These are phyloP conservation scores for Meloidogyne chitwoodi DNA, from an alignment of 1,140 invertebrate genomes.

Conservation along the genomic window DNA sequence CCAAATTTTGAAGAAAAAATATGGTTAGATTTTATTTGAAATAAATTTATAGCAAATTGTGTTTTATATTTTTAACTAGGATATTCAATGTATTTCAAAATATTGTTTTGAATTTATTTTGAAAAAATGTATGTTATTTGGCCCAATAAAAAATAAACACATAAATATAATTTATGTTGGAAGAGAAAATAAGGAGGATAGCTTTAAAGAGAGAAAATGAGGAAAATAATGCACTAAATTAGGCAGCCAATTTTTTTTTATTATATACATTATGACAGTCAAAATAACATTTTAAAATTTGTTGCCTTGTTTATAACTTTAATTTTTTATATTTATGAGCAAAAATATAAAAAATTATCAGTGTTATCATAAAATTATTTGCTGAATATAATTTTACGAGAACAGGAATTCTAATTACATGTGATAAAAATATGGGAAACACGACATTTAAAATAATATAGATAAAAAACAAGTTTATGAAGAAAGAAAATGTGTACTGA, in stretches of 20 bases:
- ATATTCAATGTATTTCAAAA: too few species aligned
- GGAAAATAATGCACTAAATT: neutral
- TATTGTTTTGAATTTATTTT: neutral
- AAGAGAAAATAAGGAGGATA: too few species aligned
- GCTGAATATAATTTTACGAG: neutral
- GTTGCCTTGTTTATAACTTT: neutral
- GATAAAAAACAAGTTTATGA: neutral
- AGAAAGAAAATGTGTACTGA: neutral
- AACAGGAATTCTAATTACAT: neutral
- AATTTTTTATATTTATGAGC: neutral
- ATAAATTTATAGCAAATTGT: too few species aligned
- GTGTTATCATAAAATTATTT: neutral
- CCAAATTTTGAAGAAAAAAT: too few species aligned
- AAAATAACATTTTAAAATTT: neutral
- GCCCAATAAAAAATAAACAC: neutral
- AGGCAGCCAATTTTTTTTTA: too few species aligned
- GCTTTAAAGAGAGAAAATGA: neutral
- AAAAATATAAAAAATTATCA: neutral
- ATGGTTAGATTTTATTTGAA: too few species aligned
- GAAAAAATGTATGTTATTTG: neutral
- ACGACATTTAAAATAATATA: neutral
- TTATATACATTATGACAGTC: neutral
- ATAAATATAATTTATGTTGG: neutral
- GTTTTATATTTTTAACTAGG: too few species aligned
- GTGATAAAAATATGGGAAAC: neutral